These are phyloP conservation scores for Melopsittacus undulatus DNA, from an alignment of 2,797 vertebrate genomes.

Conservation along the genomic window DNA sequence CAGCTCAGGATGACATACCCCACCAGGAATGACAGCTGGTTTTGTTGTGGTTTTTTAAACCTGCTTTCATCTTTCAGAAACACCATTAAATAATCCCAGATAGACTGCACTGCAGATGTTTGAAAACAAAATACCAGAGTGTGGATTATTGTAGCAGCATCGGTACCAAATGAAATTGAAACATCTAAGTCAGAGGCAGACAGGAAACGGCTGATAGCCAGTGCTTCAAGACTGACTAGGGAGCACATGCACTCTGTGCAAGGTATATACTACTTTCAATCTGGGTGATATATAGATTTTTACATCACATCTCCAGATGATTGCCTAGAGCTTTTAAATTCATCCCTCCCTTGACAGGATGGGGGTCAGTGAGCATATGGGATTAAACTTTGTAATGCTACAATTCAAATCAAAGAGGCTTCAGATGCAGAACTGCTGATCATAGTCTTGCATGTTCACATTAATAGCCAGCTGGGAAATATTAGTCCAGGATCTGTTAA, in stretches of 20 bases:
- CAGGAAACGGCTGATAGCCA: rapidly evolving
- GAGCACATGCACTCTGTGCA: neutral
- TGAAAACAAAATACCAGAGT: neutral
- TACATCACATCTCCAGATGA: neutral
- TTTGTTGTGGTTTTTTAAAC: neutral
- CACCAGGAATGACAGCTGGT: neutral
- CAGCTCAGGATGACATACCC: neutral
- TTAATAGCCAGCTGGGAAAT: neutral
- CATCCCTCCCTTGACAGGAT: neutral
- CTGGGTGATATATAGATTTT: neutral
- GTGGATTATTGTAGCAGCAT: neutral
- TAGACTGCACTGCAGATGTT: neutral
- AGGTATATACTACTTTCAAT: neutral
- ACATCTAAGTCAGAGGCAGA: neutral
- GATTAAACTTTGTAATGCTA: neutral
- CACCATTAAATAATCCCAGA: neutral
- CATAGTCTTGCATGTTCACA: neutral
- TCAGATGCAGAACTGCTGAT: neutral
- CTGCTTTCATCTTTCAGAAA: neutral
- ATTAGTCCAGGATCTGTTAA: neutral
- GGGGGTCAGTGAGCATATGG: neutral
- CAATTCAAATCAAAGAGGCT: neutral
- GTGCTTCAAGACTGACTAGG: neutral
- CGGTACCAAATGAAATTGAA: neutral
- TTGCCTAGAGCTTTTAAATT: neutral